Conservation (phyloP, 2,113 vertebrate species). For the Rhadina sibilatrix region DNA sequence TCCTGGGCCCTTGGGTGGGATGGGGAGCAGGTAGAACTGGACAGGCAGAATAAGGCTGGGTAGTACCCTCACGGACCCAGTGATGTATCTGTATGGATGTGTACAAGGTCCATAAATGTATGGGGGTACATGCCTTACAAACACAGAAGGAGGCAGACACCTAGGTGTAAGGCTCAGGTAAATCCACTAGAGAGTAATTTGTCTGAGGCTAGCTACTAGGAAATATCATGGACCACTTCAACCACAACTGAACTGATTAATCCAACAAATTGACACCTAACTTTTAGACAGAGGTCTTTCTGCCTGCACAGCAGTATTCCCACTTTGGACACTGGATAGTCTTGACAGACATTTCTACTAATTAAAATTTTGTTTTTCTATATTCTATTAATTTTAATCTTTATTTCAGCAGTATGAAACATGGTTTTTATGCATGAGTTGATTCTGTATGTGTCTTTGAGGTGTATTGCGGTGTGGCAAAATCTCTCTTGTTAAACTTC, state of each 20-base stretch:
- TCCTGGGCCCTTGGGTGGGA: background rate
- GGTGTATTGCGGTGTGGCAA: background rate
- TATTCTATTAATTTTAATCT: background rate
- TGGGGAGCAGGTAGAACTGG: background rate
- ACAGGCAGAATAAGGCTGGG: background rate
- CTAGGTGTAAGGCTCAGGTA: background rate
- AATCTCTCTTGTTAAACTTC: background rate
- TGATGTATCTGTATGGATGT: background rate
- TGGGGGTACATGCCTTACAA: background rate
- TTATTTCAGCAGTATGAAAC: background rate
- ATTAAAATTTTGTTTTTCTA: background rate
- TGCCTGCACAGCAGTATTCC: background rate
- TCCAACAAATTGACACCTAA: background rate
- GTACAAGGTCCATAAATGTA: background rate
- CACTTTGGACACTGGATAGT: background rate
- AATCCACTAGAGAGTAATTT: background rate
- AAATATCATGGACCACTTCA: background rate
- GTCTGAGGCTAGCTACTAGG: background rate
- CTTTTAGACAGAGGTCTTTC: background rate
- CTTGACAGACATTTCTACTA: background rate
- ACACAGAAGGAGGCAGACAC: background rate
- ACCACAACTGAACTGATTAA: background rate
- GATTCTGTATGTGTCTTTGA: background rate
- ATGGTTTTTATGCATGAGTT: background rate
- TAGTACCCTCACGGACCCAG: background rate